phyloP scores from a whole-genome alignment of 2,113 vertebrate genomes.

The Myocastor coypus region DNA sequence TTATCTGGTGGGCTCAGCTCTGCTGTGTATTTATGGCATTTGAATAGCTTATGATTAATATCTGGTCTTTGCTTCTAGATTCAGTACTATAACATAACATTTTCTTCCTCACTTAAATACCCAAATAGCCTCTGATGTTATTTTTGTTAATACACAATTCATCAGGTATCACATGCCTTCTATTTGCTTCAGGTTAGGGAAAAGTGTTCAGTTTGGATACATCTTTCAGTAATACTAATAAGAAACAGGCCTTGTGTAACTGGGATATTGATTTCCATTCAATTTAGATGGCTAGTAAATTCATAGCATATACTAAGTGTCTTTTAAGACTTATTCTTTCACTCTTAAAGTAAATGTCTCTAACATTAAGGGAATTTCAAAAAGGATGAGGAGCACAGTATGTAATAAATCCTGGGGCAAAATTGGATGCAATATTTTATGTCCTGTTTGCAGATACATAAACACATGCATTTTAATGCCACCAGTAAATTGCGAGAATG shows the following conservation, averaged over 20 bases:
- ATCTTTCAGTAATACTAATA: conserved; percentile 54
- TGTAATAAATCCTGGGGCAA: background rate
- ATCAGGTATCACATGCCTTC: conserved; percentile 25
- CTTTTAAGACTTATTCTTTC: conserved; percentile 47
- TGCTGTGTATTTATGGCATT: background rate
- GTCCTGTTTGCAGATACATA: conserved; percentile 33
- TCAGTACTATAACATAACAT: background rate
- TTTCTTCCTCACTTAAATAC: background rate
- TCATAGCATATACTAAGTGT: conserved; percentile 27
- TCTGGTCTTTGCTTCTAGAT: background rate
- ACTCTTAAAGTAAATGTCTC: conserved; percentile 33
- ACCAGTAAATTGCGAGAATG: background rate
- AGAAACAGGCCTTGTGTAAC: background rate
- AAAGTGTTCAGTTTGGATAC: background rate
- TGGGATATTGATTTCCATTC: conserved; percentile 7
- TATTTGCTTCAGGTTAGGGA: background rate
- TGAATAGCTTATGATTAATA: background rate
- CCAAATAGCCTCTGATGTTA: background rate
- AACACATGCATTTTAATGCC: conserved; percentile 27
- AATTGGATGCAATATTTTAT: conserved; percentile 13
- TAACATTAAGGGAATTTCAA: conserved; percentile 49
- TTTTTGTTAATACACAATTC: conserved; percentile 35
- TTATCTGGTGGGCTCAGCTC: background rate
- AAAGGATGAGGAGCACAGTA: background rate
- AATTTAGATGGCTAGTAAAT: conserved; percentile 27